A percentile compares a stretch with the other conserved stretches of the same genome.
Evolutionary conservation across 2,888 invertebrate genomes (phyloP).

Genomic region (Spatulosminthurus flaviceps): DNA sequence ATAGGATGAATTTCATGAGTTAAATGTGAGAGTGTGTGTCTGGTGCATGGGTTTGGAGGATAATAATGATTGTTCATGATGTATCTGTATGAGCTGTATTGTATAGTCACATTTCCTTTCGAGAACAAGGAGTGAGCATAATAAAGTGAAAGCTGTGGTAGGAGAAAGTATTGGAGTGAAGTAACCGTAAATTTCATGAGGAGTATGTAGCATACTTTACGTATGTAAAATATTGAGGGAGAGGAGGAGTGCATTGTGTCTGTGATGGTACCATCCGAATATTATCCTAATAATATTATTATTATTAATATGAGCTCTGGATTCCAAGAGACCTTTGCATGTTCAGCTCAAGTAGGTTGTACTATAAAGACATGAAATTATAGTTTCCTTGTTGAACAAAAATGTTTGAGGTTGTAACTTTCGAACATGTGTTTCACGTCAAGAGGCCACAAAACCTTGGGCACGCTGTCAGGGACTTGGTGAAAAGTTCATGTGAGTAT

Average conservation of each 20-base stretch:
- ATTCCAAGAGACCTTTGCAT: slow-evolving; percentile 29
- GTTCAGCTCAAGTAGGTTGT: slow-evolving; percentile 44
- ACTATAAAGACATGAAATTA: slow-evolving; percentile 48
- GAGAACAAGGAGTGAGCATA: background rate
- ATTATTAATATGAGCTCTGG: slow-evolving; percentile 34
- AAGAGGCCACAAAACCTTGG: slow-evolving; percentile 18
- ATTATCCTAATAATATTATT: too few species aligned
- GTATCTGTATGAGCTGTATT: too few species aligned
- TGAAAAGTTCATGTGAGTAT: too few species aligned
- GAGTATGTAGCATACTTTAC: background rate
- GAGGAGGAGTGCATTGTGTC: background rate
- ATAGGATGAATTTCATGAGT: too few species aligned
- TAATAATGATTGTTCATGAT: background rate
- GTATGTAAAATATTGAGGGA: too few species aligned
- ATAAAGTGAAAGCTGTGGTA: background rate
- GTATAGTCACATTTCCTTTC: too few species aligned
- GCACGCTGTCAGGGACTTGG: background rate
- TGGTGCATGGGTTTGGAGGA: too few species aligned
- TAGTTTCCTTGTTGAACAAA: slow-evolving; percentile 45
- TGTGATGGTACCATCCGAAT: too few species aligned
- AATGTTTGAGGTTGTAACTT: slow-evolving; percentile 46
- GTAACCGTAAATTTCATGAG: slow-evolving; percentile 11
- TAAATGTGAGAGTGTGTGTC: too few species aligned
- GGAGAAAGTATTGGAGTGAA: slow-evolving; percentile 1
- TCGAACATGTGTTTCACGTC: slow-evolving; percentile 49